Percentiles rank a stretch among this genome's conserved stretches.
These are phyloP conservation scores for Pavo muticus DNA, from an alignment of 2,113 vertebrate species.

Conservation along the genomic window DNA sequence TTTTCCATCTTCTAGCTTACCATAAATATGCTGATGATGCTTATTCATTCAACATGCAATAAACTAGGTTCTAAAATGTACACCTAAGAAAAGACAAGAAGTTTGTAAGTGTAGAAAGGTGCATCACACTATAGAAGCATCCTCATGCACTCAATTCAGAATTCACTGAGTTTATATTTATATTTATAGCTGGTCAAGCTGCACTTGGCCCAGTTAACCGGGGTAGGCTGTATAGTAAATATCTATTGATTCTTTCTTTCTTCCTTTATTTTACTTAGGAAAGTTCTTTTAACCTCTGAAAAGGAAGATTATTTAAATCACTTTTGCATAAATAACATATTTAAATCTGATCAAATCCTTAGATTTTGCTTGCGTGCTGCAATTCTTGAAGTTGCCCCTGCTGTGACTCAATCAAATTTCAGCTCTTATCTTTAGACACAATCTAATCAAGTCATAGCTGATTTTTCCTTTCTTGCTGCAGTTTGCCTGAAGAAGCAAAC, in stretches of 20 bases:
- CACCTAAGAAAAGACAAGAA: not conserved
- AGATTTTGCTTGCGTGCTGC: not conserved
- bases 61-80: not conserved
- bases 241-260: not conserved
- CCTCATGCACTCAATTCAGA: not conserved
- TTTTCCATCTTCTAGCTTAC: not conserved
- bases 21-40: not conserved
- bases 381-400: not conserved
- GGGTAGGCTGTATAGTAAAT: not conserved
- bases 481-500: not conserved
- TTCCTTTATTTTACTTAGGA: not conserved
- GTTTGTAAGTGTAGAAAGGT: accelerated
- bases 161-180: not conserved
- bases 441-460: slow-evolving; percentile 1
- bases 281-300: not conserved
- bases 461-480: not conserved
- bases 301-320: not conserved
- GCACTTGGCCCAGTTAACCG: not conserved
- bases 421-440: slow-evolving; percentile 9
- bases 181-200: not conserved
- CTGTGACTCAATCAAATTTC: not conserved
- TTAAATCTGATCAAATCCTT: not conserved
- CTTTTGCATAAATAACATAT: not conserved
- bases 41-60: not conserved
- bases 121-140: not conserved